Conservation (phyloP, 2,113 vertebrate genomes). For the Ammodytes dubius region DNA sequence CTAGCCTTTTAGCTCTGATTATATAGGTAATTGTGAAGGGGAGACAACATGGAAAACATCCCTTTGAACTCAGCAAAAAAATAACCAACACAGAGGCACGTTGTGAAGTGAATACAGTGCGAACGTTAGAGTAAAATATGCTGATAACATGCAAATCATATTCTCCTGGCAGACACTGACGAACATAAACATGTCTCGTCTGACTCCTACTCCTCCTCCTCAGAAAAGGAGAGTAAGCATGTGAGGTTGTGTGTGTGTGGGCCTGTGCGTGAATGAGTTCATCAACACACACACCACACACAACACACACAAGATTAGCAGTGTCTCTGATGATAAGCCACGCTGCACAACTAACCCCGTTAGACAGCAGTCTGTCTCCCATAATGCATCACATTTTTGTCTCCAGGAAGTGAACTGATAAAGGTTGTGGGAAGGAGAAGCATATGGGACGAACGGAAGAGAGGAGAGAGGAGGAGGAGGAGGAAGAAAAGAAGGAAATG, state of each 20-base stretch:
- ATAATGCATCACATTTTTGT: slow-evolving; percentile 76
- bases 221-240: slow-evolving; percentile 61
- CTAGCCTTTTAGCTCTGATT: slow-evolving; percentile 40
- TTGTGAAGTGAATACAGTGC: slow-evolving; percentile 32
- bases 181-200: slow-evolving; percentile 77
- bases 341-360: slow-evolving; percentile 78
- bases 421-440: slow-evolving; percentile 69
- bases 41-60: slow-evolving; percentile 31
- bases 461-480: slow-evolving; percentile 27
- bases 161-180: slow-evolving; percentile 71
- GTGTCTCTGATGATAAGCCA: slow-evolving; percentile 78
- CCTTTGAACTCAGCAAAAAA: slow-evolving; percentile 47
- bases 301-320: slow-evolving; percentile 78
- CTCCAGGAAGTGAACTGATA: slow-evolving; percentile 81
- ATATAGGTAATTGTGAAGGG: slow-evolving; percentile 33
- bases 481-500: slow-evolving; percentile 7
- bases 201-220: slow-evolving; percentile 59
- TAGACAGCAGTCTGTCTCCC: slow-evolving; percentile 81
- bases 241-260: slow-evolving; percentile 49
- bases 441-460: slow-evolving; percentile 55
- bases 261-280: slow-evolving; percentile 60
- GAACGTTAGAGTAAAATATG: slow-evolving; percentile 69
- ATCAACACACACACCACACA: slow-evolving; percentile 53
- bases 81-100: slow-evolving; percentile 27
- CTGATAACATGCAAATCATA: slow-evolving; percentile 76